Evolutionary conservation across 1,140 invertebrate species (phyloP), one percentile per base, ranked within the genome.

Genomic region (Nebria ingens): DNA sequence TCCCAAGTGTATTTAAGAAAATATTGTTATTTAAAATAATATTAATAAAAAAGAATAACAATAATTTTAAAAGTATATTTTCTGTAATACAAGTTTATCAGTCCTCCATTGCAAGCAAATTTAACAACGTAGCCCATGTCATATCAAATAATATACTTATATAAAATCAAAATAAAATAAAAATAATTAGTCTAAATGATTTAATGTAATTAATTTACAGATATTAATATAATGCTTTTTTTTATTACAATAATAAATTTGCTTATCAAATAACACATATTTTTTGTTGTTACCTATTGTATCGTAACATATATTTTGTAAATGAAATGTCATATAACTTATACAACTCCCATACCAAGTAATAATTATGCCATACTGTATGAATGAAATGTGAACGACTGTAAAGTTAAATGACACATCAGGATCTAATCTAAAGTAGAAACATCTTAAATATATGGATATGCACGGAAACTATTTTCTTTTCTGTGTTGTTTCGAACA

Each of bases 221-320:
- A 12, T 45, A 12, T 34, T 34, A 34, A 34, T 34, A 34, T 45
- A 45, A 45, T 45, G 17, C 4, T 11, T 9, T 45, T n/a, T 11
- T 45, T 45, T 45, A 45, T 45, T 45, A 45, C 40, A 45, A 45
- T 45, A 45, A 45, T 45, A 45, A 45, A 45, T 45, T 45, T 45
- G 6, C 40, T 45, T 45, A 45, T 17, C 9, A 45, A 45, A 45
- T 45, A 45, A 45, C 40, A 45, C 15, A 45, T 45, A 17, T 12
- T 45, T 45, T 45, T 9, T 45, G 17, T 4, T 29, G 25, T 29
- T 29, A 29, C 25, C 13, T 29, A 29, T n/a, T n/a, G n/a, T n/a
- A n/a, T n/a, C n/a, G n/a, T n/a, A n/a, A n/a, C n/a, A 29, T 13
- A 29, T 29, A 29, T 45, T 45, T 45, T 45, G 40, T 12, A 45